Conservation (phyloP, 2,797 vertebrate species). For the Diceros bicornis region DNA sequence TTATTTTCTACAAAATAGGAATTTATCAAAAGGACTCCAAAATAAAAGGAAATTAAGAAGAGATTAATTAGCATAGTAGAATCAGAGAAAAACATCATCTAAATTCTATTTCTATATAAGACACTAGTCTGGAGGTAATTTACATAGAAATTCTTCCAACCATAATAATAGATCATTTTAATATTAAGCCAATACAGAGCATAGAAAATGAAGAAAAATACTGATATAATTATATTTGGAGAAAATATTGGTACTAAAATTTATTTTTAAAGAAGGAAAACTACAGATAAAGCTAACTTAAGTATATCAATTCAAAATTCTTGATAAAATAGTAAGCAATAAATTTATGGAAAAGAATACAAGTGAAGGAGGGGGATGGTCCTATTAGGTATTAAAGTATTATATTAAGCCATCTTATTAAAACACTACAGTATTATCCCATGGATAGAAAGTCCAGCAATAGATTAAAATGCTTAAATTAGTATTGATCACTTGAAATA, state of each 20-base stretch:
- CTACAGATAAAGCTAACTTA: neutral
- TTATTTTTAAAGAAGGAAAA: neutral
- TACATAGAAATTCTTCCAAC: neutral
- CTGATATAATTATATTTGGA: neutral
- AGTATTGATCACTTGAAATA: neutral
- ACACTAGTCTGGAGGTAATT: neutral
- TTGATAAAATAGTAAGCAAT: neutral
- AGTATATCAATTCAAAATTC: neutral
- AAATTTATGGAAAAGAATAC: neutral
- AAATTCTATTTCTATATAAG: neutral
- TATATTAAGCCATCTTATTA: neutral
- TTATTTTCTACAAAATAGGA: neutral
- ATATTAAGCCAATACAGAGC: neutral
- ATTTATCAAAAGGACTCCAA: neutral
- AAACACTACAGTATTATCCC: neutral
- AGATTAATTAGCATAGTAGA: neutral
- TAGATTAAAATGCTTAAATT: neutral
- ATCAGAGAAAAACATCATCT: neutral
- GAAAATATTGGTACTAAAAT: neutral
- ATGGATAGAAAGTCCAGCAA: neutral
- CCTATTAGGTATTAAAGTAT: neutral
- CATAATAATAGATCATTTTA: neutral
- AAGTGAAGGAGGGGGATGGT: neutral
- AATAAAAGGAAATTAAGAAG: neutral
- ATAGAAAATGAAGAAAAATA: neutral